Percentiles rank a stretch among this genome's conserved stretches.
These are phyloP conservation scores for Heteromormyrus szaboi DNA, from an alignment of 2,797 vertebrate genomes.

Conservation along the genomic window DNA sequence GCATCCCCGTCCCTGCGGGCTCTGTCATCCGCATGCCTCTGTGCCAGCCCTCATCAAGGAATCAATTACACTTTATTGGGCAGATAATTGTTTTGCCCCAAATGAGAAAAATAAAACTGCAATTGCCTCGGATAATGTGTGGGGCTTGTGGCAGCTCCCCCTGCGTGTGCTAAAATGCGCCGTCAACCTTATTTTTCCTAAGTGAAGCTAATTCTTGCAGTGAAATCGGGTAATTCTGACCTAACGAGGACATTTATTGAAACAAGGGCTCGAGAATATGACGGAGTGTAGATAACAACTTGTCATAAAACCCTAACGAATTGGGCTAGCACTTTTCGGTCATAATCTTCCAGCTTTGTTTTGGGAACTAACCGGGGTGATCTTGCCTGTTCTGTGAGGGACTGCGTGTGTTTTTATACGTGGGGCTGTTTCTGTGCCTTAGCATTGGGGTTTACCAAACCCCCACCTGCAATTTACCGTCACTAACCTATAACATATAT, in stretches of 20 bases:
- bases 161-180: neutral
- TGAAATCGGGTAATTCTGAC: neutral
- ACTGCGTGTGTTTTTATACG: neutral
- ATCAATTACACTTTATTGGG: constrained; percentile 7
- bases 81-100: constrained; percentile 3
- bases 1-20: neutral
- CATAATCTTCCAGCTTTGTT: neutral
- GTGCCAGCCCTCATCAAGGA: neutral
- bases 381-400: neutral
- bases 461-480: constrained; percentile 18
- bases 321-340: neutral
- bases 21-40: neutral
- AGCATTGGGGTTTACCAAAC: constrained; percentile 38
- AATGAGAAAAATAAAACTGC: constrained; percentile 10
- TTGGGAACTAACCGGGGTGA: neutral
- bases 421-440: constrained; percentile 39
- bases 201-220: neutral
- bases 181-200: neutral
- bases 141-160: neutral
- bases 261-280: neutral
- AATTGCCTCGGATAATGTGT: neutral
- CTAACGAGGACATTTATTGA: neutral
- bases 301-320: neutral
- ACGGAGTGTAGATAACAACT: neutral
- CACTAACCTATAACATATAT: constrained; percentile 33